These are phyloP conservation scores for Brachirus orientalis DNA, from an alignment of 2,113 vertebrate species.

Conservation along the genomic window DNA sequence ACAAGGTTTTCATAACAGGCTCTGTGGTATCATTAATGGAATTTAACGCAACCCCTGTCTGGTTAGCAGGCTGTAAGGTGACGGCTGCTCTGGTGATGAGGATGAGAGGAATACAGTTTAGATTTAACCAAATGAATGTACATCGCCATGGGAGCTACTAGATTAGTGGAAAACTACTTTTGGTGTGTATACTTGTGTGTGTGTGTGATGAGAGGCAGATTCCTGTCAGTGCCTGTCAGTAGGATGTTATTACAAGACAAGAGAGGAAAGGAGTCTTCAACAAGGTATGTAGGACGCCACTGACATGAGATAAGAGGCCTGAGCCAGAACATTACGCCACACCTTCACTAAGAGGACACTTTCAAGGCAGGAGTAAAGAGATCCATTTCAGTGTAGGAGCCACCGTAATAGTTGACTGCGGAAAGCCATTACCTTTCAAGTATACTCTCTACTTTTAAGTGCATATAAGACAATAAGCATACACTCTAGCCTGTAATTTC, in stretches of 20 bases:
- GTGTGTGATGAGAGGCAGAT: conserved; percentile 17
- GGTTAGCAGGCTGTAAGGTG: conserved; percentile 18
- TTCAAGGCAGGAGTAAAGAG: conserved; percentile 67
- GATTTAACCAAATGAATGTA: conserved; percentile 35
- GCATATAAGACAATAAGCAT: conserved; percentile 71
- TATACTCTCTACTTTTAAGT: conserved; percentile 72
- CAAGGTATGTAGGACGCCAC: conserved; percentile 71
- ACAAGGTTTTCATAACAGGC: not conserved
- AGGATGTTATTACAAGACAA: conserved; percentile 70
- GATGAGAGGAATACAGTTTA: conserved; percentile 30
- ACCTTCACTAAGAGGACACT: conserved; percentile 74
- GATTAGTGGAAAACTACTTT: conserved; percentile 37
- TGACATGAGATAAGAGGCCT: conserved; percentile 71
- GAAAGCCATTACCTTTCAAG: conserved; percentile 75
- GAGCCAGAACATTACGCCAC: conserved; percentile 72
- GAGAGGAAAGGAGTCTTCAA: conserved; percentile 57
- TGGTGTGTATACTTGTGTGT: conserved; percentile 14
- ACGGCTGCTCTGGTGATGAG: conserved; percentile 27
- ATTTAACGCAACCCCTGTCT: conserved; percentile 20
- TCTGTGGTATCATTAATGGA: conserved; percentile 10
- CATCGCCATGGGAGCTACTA: conserved; percentile 14
- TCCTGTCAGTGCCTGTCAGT: conserved; percentile 65
- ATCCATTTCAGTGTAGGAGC: conserved; percentile 69
- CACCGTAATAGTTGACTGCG: conserved; percentile 58
- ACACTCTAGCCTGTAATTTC: conserved; percentile 67